A percentile compares a stretch with the other conserved stretches of the same genome.
Evolutionary conservation across 1,140 invertebrate species (phyloP).

Genomic region (Trachelipus rathkii): DNA sequence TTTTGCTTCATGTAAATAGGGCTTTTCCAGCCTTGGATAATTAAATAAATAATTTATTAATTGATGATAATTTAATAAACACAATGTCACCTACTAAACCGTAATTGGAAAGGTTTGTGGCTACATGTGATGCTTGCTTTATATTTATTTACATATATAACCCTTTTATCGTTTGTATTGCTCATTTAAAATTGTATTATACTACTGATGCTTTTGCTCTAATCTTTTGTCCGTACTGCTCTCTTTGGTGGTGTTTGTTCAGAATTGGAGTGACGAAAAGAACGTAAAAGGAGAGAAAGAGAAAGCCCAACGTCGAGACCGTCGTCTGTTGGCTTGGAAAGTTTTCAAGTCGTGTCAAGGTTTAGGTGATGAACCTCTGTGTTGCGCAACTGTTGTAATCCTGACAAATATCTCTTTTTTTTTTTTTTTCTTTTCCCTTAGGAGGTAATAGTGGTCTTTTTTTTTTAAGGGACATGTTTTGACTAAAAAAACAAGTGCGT

Average conservation of each 20-base stretch:
- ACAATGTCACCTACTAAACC: too few relatives aligned
- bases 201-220: background rate
- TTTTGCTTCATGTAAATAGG: too few relatives aligned
- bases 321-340: slow-evolving; percentile 41
- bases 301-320: slow-evolving; percentile 40
- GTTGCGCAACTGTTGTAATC: background rate
- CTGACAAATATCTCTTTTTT: too few relatives aligned
- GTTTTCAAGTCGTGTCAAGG: slow-evolving; percentile 45
- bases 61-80: too few relatives aligned
- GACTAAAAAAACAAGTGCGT: too few relatives aligned
- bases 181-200: background rate
- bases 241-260: background rate
- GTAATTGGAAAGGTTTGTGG: too few relatives aligned
- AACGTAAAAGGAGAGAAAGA: slow-evolving; percentile 38
- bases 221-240: background rate
- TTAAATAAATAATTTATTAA: too few relatives aligned
- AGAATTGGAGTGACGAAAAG: slow-evolving; percentile 45
- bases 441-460: slow-evolving; percentile 3
- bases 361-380: slow-evolving; percentile 2
- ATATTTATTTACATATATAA: too few relatives aligned
- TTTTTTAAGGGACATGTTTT: too few relatives aligned
- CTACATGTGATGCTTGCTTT: too few relatives aligned
- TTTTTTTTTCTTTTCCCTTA: background rate
- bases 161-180: background rate
- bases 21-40: too few relatives aligned